Base-by-base conservation (phyloP, 1,140 invertebrate species). In the Venturia canescens region DNA sequence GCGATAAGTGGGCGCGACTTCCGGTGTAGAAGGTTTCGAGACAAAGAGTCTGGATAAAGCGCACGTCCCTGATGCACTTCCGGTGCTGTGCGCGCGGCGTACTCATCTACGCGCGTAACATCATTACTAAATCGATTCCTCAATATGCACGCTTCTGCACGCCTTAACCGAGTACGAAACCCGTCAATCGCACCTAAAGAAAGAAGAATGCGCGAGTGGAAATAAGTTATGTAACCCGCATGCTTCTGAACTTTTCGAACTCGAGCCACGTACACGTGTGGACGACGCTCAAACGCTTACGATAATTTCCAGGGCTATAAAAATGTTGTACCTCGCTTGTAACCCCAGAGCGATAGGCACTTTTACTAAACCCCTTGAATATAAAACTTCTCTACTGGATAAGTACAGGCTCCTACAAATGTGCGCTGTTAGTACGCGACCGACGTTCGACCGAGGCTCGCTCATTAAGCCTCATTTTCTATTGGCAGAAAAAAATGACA, bases 231-330 rank as follows among this genome's bases (percentile, higher is more conserved):
- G 29, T 29, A 31, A 31, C 1, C n/a, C n/a, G 9, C 31, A 31
- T n/a, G 66, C 66, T 69, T 31, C 27, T 9, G 29, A 69, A 29
- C 27, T 69, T 69, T 69, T 69, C 29, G 29, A 69, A 69, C 26
- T 27, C 66, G 16, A 69, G 66, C 66, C 66, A 69, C 66, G 66
- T 69, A 69, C 29, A 69, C 15, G 66, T 6, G 15, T 15, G 60
- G 60, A 26, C 66, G 66, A 69, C 29, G 15, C 27, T 29, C 66
- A 69, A 69, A 16, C 66, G 66, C 27, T 69, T 31, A 69, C 66
- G 66, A 69, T 69, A 69, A 69, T 69, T 69, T 69, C 0, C 27
- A 69, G 29, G 15, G 66, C 27, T 69, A 69, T 31, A 31, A 69
- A 69, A 69, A 69, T 31, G 66, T 69, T 69, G 26, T 69, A 18